These are phyloP conservation scores for Manis crassicaudata DNA, from an alignment of 2,797 vertebrate species.

Conservation along the genomic window DNA sequence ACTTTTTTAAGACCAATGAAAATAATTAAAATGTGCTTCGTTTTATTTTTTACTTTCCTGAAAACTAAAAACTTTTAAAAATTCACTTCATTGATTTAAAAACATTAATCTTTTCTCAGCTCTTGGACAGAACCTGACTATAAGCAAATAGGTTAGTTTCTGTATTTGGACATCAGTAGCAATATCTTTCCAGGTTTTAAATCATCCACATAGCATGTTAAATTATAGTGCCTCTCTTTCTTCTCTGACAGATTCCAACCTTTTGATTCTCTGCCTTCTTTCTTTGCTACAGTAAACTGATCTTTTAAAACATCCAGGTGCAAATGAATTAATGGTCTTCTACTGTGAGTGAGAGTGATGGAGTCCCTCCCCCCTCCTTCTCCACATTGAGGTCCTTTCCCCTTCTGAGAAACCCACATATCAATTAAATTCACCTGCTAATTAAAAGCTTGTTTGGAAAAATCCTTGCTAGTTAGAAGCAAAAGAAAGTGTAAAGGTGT, in stretches of 20 bases:
- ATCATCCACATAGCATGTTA: conserved; percentile 48
- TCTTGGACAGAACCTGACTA: conserved; percentile 33
- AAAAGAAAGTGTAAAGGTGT: conserved; percentile 85
- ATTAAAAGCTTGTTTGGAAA: conserved; percentile 87
- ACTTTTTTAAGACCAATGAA: neutral
- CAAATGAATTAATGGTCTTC: conserved; percentile 81
- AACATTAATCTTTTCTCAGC: conserved; percentile 51
- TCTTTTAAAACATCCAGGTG: conserved; percentile 68
- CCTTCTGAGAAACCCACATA: conserved; percentile 83
- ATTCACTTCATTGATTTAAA: conserved; percentile 42
- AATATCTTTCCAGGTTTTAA: conserved; percentile 70
- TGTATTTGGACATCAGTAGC: conserved; percentile 59
- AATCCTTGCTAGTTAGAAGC: conserved; percentile 85
- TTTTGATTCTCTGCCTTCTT: conserved; percentile 75
- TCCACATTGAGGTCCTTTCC: conserved; percentile 75
- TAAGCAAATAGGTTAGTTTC: conserved; percentile 44
- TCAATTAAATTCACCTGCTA: conserved; percentile 88
- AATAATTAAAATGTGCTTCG: conserved; percentile 19
- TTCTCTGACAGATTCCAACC: conserved; percentile 71
- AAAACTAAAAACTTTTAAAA: neutral
- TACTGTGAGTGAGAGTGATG: conserved; percentile 68
- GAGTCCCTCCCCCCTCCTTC: conserved; percentile 70
- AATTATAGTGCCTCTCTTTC: conserved; percentile 71
- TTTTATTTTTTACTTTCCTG: neutral
- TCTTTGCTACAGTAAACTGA: conserved; percentile 76